These are phyloP conservation scores for Trinectes maculatus DNA, from an alignment of 2,113 vertebrate genomes.

Conservation along the genomic window DNA sequence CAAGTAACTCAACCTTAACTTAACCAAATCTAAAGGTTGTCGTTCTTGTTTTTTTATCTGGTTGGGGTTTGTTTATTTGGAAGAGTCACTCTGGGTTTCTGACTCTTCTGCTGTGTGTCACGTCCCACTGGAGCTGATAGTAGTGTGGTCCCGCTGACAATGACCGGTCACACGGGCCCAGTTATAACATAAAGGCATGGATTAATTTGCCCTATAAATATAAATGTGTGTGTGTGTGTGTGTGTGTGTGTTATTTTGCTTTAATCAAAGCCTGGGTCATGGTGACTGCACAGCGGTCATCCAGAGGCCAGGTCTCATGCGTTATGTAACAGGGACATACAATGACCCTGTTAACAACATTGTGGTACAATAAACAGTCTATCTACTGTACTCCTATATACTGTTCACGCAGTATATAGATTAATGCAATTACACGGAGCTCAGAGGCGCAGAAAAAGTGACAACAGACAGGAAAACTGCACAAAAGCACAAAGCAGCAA, in stretches of 20 bases:
- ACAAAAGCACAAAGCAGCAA: not conserved
- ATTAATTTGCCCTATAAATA: no score
- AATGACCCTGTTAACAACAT: conserved; percentile 34
- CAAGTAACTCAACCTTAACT: no score
- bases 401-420: not conserved
- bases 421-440: not conserved
- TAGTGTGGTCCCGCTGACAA: conserved; percentile 48
- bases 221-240: conserved; percentile 1
- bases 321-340: conserved; percentile 44
- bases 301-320: conserved; percentile 43
- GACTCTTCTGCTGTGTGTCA: conserved; percentile 9
- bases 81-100: not conserved
- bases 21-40: no score
- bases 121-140: conserved; percentile 23
- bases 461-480: not conserved
- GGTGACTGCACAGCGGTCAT: conserved; percentile 22
- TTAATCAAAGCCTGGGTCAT: not conserved
- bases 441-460: not conserved
- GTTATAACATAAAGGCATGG: conserved; percentile 62
- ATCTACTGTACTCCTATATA: not conserved
- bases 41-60: no score
- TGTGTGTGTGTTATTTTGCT: not conserved
- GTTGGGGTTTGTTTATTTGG: not conserved
- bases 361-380: conserved; percentile 15
- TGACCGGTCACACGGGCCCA: conserved; percentile 36